Conservation (phyloP, 30 jellyfish, hydroid and myxozoan species). For the Hydractinia symbiolongicarpus region DNA sequence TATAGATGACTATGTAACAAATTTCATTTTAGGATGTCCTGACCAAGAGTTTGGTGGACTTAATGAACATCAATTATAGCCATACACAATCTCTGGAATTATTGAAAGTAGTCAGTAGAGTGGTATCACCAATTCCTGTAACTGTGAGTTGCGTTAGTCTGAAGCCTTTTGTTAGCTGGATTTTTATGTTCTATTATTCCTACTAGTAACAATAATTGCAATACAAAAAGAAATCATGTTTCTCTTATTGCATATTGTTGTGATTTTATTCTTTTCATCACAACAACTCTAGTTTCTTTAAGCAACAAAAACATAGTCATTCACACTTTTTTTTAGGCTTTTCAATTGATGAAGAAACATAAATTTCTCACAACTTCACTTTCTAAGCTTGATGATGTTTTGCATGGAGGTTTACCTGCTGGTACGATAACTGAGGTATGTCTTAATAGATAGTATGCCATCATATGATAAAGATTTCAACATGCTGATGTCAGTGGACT, state of each 20-base stretch:
- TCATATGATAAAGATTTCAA: too few species aligned
- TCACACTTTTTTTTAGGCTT: conserved; percentile 6
- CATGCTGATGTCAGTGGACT: neutral
- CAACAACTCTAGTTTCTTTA: too few species aligned
- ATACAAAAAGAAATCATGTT: too few species aligned
- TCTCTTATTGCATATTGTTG: too few species aligned
- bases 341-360: neutral
- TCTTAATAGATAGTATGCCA: neutral
- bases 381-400: neutral
- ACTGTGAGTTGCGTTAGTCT: neutral
- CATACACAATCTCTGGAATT: neutral
- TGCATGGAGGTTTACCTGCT: conserved; percentile 26
- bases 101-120: neutral
- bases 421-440: conserved; percentile 34
- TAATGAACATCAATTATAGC: neutral
- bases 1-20: neutral
- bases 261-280: too few species aligned
- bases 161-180: too few species aligned
- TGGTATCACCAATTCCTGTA: neutral
- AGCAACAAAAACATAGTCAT: too few species aligned
- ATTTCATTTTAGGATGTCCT: neutral
- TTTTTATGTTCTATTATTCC: too few species aligned
- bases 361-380: conserved; percentile 21
- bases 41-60: neutral
- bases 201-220: too few species aligned